Base-by-base conservation (phyloP, 2,888 invertebrate species). In the Tipula lateralis region DNA sequence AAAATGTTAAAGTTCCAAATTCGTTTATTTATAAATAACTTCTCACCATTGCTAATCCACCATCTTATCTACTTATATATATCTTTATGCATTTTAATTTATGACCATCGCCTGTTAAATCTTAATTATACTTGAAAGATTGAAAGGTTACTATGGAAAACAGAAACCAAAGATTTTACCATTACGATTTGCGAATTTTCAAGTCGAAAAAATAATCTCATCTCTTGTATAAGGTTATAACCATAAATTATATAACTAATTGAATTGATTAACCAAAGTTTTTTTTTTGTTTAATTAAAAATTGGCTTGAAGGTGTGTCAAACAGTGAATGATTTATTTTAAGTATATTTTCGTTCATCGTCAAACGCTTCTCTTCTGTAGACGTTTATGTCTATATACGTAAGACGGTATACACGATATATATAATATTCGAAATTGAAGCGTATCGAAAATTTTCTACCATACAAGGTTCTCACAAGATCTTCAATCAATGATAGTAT, bases 221-320 rank as follows among this genome's bases (percentile, higher is more conserved):
- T 2, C 24, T 66, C 44, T 66, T 19, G 4, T 44, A 4, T 66
- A 66, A 66, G 66, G 66, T 66, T 66, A 66, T 66, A 66, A 66
- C 66, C 66, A 66, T 66, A 66, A 66, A 66, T 66, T 66, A 66
- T 66, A 19, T 9, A 66, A 66, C 66, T 66, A 66, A 66, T 66
- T 66, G 66, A 66, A 66, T 24, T 66, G 66, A 66, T 66, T 66
- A 24, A 66, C 24, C 66, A 66, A 9, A 66, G 24, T 24, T 66
- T 50, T 24, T 66, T 50, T 50, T 66, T 66, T 66, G 66, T 66
- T 66, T 66, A 66, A 66, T 66, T 66, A 66, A 24, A 66, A 66
- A 66, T 66, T 66, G 66, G 66, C 66, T 66, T 66, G 66, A 66
- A 24, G 66, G 66, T 66, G 66, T 24, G 66, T 66, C 66, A 66